Evolutionary conservation across 2,113 vertebrate species (phyloP).

Genomic region (Anseranas semipalmata): DNA sequence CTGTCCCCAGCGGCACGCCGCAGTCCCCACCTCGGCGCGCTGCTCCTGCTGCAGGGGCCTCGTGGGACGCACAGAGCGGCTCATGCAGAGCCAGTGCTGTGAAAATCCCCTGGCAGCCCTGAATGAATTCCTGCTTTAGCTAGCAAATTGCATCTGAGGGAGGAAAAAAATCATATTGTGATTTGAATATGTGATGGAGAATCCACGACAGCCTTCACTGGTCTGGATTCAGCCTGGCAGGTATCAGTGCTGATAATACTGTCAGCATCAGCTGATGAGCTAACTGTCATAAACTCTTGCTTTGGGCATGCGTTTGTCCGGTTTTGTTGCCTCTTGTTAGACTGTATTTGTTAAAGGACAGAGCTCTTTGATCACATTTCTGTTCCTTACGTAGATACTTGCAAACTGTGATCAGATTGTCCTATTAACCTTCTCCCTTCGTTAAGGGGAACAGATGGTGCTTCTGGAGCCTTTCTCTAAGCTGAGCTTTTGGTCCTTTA

Average conservation of each 20-base stretch:
- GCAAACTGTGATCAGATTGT: constrained; percentile 44
- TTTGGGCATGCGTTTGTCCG: background rate
- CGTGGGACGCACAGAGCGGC: background rate
- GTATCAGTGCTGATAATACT: background rate
- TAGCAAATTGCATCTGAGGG: background rate
- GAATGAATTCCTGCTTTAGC: background rate
- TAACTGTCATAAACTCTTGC: background rate
- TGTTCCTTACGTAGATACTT: constrained; percentile 16
- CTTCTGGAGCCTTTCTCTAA: constrained; percentile 34
- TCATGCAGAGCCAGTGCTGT: background rate
- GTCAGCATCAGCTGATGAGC: background rate
- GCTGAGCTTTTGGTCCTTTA: constrained; percentile 35
- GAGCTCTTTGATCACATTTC: background rate
- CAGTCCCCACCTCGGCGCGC: background rate
- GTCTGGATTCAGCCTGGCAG: background rate
- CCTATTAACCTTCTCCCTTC: constrained; percentile 59
- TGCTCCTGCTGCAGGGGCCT: background rate
- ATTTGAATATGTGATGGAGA: background rate
- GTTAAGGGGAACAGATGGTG: constrained; percentile 56
- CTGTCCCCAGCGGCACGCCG: fast-evolving
- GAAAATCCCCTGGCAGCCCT: background rate
- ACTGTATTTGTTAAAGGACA: constrained; percentile 1
- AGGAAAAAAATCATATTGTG: background rate
- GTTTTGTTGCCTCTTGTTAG: background rate
- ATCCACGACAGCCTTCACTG: background rate